A percentile compares a stretch with the other conserved stretches of the same genome.
Conservation (phyloP, 2,113 vertebrate species). For the Brienomyrus longianalis region DNA sequence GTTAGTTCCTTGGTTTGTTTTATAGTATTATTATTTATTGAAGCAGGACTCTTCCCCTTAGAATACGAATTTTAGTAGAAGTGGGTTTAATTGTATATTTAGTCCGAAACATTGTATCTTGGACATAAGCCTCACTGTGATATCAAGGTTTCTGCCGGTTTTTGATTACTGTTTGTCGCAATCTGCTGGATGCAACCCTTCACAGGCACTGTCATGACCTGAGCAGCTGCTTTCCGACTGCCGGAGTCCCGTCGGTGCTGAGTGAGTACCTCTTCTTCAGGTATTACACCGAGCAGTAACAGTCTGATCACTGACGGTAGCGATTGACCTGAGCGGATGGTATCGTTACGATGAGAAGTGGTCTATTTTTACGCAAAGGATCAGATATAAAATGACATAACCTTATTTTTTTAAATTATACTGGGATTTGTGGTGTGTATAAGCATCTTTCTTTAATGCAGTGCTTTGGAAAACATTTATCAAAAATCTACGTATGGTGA, state of each 20-base stretch:
- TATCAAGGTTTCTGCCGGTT: not conserved
- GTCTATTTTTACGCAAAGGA: not conserved
- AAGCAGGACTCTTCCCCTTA: not conserved
- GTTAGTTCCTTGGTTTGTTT: not conserved
- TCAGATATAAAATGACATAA: not conserved
- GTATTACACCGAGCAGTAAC: not conserved
- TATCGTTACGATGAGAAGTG: not conserved
- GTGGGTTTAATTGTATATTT: not conserved
- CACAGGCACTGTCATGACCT: conserved; percentile 26
- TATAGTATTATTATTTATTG: not conserved
- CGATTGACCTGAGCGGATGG: not conserved
- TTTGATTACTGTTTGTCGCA: not conserved
- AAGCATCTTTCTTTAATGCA: not conserved
- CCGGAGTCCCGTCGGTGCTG: not conserved
- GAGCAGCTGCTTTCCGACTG: conserved; percentile 10
- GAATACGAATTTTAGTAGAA: not conserved
- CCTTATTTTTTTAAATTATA: not conserved
- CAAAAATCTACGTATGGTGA: not conserved
- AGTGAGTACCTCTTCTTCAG: not conserved
- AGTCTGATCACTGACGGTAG: not conserved
- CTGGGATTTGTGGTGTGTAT: not conserved
- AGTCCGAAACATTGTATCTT: not conserved
- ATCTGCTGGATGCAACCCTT: not conserved
- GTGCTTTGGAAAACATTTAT: not conserved
- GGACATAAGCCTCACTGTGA: not conserved